Evolutionary conservation across 2,888 invertebrate genomes (phyloP).

Genomic region (Eupsilia transversa): DNA sequence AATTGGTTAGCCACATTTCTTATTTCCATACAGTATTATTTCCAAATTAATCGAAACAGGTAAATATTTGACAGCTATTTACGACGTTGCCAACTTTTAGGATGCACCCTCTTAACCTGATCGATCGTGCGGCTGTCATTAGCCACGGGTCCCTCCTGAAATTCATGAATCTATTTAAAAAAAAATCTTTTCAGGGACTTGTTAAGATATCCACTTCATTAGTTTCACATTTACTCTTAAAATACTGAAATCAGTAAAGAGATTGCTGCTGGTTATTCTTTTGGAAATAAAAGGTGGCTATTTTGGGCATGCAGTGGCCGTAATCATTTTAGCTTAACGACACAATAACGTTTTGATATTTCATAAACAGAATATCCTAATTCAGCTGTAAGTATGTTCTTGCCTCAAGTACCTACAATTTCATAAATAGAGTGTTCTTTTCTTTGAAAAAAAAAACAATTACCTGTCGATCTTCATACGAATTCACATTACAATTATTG

Average conservation of each 20-base stretch:
- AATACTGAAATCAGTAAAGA: neutral
- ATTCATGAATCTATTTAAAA: neutral
- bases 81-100: too few relatives aligned
- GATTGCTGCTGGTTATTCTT: neutral
- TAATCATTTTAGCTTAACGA: slow-evolving; percentile 1
- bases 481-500: neutral
- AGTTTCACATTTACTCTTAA: slow-evolving; percentile 4
- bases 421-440: too few relatives aligned
- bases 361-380: neutral
- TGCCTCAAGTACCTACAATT: neutral
- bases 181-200: neutral
- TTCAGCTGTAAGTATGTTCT: neutral
- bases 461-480: neutral
- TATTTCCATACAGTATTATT: too few relatives aligned
- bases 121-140: too few relatives aligned
- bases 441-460: too few relatives aligned
- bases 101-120: too few relatives aligned
- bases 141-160: too few relatives aligned
- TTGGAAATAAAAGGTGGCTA: slow-evolving; percentile 6
- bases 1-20: too few relatives aligned
- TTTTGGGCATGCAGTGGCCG: slow-evolving; percentile 4
- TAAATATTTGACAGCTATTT: too few relatives aligned
- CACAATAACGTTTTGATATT: slow-evolving; percentile 2
- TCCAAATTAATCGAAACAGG: too few relatives aligned
- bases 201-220: slow-evolving; percentile 8